These are phyloP conservation scores for Malurus cyaneus DNA, from an alignment of 2,113 vertebrate species.

Conservation along the genomic window DNA sequence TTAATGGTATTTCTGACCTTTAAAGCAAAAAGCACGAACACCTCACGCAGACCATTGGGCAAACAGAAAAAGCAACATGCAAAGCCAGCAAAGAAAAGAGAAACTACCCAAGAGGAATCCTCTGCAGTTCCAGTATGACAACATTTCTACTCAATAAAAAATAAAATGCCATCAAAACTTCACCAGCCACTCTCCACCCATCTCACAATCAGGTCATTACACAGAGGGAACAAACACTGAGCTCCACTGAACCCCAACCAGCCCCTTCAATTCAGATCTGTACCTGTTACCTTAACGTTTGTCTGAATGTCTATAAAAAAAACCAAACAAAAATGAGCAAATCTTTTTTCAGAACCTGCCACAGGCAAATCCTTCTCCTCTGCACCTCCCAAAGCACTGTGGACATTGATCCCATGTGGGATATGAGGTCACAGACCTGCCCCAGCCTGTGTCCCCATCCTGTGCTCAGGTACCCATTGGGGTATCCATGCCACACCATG, in stretches of 20 bases:
- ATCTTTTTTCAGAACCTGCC: background rate
- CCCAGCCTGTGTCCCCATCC: too few species aligned
- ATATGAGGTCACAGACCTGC: background rate
- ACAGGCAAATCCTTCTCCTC: background rate
- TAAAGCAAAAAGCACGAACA: slow-evolving; percentile 51
- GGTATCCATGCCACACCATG: background rate
- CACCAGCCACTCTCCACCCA: background rate
- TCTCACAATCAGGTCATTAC: background rate
- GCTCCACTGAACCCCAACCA: background rate
- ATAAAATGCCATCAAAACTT: background rate
- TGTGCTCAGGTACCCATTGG: background rate
- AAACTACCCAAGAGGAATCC: background rate
- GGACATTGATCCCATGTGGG: fast-evolving
- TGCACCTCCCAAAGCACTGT: fast-evolving
- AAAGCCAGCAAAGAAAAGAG: background rate
- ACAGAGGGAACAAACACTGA: fast-evolving
- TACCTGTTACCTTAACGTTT: fast-evolving
- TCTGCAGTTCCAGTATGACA: background rate
- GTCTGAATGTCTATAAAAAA: background rate
- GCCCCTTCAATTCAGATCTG: background rate
- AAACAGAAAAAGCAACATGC: background rate
- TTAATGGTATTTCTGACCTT: slow-evolving; percentile 52
- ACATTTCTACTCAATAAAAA: background rate
- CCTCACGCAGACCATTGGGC: background rate
- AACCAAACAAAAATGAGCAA: background rate